These are phyloP conservation scores for Rhynchonycteris naso DNA, from an alignment of 2,797 vertebrate species.

Conservation along the genomic window DNA sequence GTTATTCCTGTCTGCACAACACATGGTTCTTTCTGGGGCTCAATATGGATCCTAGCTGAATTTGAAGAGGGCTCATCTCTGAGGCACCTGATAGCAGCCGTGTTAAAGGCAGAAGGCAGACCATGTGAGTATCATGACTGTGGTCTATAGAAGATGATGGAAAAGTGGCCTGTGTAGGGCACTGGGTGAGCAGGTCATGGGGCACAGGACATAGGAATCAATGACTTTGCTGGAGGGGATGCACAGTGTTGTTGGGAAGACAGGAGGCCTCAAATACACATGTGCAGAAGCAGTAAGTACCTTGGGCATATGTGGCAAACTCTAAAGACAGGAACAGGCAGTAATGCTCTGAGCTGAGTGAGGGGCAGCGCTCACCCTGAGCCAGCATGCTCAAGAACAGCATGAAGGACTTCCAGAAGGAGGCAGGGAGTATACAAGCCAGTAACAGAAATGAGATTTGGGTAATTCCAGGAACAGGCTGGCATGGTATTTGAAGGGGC, in stretches of 20 bases:
- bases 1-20: constrained; percentile 28
- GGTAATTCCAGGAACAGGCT: not conserved
- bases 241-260: not conserved
- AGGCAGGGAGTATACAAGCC: not conserved
- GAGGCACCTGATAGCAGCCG: not conserved
- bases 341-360: too few species aligned
- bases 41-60: not conserved
- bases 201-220: not conserved
- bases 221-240: not conserved
- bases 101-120: not conserved
- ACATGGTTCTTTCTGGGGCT: constrained; percentile 20
- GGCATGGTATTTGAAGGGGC: not conserved
- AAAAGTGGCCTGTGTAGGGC: not conserved
- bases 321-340: not conserved
- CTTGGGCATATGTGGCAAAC: not conserved
- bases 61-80: not conserved
- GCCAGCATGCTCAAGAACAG: too few species aligned
- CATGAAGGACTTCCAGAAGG: not conserved
- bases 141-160: fast-evolving
- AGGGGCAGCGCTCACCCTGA: not conserved
- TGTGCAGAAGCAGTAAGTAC: not conserved
- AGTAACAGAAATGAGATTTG: not conserved
- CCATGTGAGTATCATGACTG: fast-evolving
- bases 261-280: not conserved
- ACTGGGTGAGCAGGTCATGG: not conserved